These are phyloP conservation scores for Oryzias woworae DNA, from an alignment of 2,113 vertebrate species.

Conservation along the genomic window DNA sequence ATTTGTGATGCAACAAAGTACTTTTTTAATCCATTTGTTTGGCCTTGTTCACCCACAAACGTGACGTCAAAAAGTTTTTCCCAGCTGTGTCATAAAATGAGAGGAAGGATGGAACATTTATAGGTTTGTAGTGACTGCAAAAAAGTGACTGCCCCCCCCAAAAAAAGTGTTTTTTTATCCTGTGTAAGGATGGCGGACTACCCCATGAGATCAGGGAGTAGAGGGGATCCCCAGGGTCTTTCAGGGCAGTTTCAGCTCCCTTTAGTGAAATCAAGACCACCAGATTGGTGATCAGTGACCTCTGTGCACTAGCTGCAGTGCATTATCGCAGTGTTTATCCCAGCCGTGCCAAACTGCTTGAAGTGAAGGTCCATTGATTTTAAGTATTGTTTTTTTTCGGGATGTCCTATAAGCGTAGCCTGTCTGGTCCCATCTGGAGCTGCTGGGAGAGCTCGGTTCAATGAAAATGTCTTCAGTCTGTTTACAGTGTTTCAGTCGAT, in stretches of 20 bases:
- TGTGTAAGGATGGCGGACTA: conserved; percentile 41
- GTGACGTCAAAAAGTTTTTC: neutral
- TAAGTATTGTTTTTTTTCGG: conserved; percentile 43
- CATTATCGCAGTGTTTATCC: conserved; percentile 61
- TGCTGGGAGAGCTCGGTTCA: conserved; percentile 44
- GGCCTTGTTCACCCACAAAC: neutral
- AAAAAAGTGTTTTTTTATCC: too few relatives aligned
- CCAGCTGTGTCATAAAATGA: neutral
- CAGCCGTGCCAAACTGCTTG: conserved; percentile 42
- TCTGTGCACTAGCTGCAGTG: conserved; percentile 56
- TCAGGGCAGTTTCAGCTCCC: conserved; percentile 24
- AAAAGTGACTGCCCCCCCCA: too few relatives aligned
- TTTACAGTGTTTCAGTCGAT: conserved; percentile 48
- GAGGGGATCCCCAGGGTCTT: conserved; percentile 38
- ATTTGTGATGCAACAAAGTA: neutral
- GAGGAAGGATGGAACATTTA: conserved; percentile 4
- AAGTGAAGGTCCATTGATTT: conserved; percentile 64
- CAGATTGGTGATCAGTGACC: conserved; percentile 39
- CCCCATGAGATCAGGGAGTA: conserved; percentile 27
- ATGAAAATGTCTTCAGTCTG: conserved; percentile 38
- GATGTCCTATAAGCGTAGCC: conserved; percentile 49
- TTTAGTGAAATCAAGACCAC: conserved; percentile 34
- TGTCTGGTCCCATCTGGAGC: conserved; percentile 53
- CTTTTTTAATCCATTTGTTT: neutral
- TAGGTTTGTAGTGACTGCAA: neutral